Evolutionary conservation across 1,140 invertebrate genomes (phyloP).

Genomic region (Philopotamus ludificatus): DNA sequence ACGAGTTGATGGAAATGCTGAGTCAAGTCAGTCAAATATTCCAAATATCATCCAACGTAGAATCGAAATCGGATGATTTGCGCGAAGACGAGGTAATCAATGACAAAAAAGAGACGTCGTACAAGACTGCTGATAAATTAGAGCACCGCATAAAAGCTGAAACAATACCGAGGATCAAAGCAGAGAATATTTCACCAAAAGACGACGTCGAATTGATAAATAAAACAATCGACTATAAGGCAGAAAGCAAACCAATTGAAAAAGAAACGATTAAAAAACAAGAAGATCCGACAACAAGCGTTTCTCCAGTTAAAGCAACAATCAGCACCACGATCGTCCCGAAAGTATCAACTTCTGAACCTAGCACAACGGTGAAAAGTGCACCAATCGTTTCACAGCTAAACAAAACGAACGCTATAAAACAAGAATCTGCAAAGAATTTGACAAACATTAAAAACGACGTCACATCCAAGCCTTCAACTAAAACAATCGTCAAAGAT

Average conservation of each 20-base stretch:
- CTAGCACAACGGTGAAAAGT: too few species aligned
- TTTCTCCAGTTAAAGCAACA: neutral
- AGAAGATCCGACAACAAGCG: neutral
- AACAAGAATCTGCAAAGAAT: too few species aligned
- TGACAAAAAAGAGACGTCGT: neutral
- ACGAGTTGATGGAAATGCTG: slow-evolving; percentile 38
- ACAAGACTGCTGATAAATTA: neutral
- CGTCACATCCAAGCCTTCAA: too few species aligned
- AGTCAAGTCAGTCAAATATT: slow-evolving; percentile 38
- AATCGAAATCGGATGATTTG: neutral
- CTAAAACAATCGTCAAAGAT: too few species aligned
- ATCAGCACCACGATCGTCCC: neutral
- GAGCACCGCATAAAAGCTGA: neutral
- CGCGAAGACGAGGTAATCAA: neutral
- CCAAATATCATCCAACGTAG: slow-evolving; percentile 12
- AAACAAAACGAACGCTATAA: too few species aligned
- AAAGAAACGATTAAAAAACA: neutral
- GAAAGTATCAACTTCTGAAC: too few species aligned
- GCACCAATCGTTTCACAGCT: too few species aligned
- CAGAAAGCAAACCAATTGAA: neutral
- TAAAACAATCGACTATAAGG: neutral
- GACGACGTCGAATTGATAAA: neutral
- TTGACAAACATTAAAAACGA: too few species aligned
- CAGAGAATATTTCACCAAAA: neutral
- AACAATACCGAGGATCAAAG: neutral